Conservation (phyloP, 2,888 invertebrate species). For the Cosmia pyralina region DNA sequence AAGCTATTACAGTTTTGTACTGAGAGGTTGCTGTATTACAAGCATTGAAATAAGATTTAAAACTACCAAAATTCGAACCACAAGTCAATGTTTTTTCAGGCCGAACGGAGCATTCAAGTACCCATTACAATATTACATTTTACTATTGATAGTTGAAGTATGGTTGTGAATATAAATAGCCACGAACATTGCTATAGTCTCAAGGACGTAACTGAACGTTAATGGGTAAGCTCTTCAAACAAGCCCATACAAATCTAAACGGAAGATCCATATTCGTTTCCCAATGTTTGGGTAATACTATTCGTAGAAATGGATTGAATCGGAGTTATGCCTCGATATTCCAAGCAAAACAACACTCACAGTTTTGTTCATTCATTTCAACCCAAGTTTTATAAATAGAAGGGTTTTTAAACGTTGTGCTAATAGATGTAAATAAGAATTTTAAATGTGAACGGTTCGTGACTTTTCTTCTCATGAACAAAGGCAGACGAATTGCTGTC, state of each 20-base stretch:
- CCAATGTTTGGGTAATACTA: constrained; percentile 59
- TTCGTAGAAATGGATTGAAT: constrained; percentile 53
- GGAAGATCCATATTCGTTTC: constrained; percentile 61
- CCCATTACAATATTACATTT: constrained; percentile 58
- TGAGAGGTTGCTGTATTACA: constrained; percentile 1
- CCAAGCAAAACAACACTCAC: constrained; percentile 32
- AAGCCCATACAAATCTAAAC: constrained; percentile 62
- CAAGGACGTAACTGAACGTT: constrained; percentile 66
- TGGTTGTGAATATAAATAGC: constrained; percentile 67
- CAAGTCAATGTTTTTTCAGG: constrained; percentile 41
- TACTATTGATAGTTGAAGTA: constrained; percentile 59
- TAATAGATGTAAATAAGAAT: constrained; percentile 17
- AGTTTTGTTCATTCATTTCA: constrained; percentile 1
- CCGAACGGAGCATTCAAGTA: constrained; percentile 38
- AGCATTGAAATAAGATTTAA: neutral
- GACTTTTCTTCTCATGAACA: constrained; percentile 26
- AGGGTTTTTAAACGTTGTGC: constrained; percentile 1
- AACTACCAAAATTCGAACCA: constrained; percentile 1
- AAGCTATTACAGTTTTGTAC: constrained; percentile 2
- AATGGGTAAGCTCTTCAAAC: constrained; percentile 65
- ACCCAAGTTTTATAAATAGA: constrained; percentile 18
- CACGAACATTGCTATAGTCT: constrained; percentile 58
- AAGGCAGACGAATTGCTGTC: constrained; percentile 26
- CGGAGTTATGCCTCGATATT: constrained; percentile 26
- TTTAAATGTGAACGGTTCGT: constrained; percentile 12